Percentiles rank a stretch among this genome's conserved stretches.
Evolutionary conservation across 1,140 invertebrate species (phyloP).

Genomic region (Drosophila varians): DNA sequence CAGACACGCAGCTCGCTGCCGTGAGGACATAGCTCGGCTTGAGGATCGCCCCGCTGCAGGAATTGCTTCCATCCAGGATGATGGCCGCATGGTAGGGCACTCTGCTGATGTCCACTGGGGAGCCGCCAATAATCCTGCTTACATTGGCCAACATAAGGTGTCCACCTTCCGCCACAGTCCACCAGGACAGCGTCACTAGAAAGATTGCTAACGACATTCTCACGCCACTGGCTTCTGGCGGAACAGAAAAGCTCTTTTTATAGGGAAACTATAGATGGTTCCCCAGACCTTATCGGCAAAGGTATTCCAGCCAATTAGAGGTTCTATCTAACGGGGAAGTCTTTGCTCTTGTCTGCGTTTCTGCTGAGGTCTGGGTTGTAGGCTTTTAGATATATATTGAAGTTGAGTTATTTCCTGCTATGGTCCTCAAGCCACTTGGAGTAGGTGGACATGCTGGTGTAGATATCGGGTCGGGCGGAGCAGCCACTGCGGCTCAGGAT

Average conservation of each 20-base stretch:
- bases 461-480: background rate
- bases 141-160: background rate
- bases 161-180: background rate
- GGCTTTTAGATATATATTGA: no score
- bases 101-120: conserved; percentile 1
- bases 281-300: background rate
- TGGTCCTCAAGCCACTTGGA: background rate
- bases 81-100: conserved; percentile 16
- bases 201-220: conserved; percentile 5
- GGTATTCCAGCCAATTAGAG: background rate
- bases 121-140: conserved; percentile 14
- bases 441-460: background rate
- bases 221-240: background rate
- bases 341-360: no score
- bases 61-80: background rate
- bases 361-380: no score
- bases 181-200: background rate
- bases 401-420: background rate
- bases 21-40: conserved; percentile 3
- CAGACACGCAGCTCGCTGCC: conserved; percentile 15
- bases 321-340: background rate
- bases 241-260: background rate
- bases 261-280: background rate
- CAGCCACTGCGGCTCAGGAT: conserved; percentile 2
- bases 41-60: conserved; percentile 32